Evolutionary conservation across 2,888 invertebrate species (phyloP).

Genomic region (Cyclophora albipunctata): DNA sequence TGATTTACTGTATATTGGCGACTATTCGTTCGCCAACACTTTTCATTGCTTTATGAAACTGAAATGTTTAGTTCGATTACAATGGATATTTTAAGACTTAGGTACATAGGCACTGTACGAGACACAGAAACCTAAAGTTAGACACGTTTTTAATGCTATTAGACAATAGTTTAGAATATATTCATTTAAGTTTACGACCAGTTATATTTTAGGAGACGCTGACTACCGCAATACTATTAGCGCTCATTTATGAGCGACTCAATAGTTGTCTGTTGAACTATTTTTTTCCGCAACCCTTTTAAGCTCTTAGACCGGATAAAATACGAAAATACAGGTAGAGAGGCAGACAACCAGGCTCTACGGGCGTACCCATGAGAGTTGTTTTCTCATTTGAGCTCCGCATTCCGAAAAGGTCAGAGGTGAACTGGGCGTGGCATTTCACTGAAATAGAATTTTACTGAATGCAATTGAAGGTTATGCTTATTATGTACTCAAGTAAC

Average conservation of each 20-base stretch:
- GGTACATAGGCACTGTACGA: too few species aligned
- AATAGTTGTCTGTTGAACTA: slow-evolving; percentile 2
- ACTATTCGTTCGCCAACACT: slow-evolving; percentile 13
- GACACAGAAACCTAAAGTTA: too few species aligned
- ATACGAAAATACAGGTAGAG: slow-evolving; percentile 16
- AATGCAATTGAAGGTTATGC: slow-evolving; percentile 21
- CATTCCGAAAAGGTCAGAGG: slow-evolving; percentile 27
- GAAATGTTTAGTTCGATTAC: too few species aligned
- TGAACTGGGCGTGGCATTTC: slow-evolving; percentile 30
- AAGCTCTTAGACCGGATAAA: slow-evolving; percentile 17
- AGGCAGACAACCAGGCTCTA: slow-evolving; percentile 14
- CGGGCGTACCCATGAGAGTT: slow-evolving; percentile 19
- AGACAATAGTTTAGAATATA: too few species aligned
- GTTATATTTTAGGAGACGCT: too few species aligned
- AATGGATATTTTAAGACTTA: too few species aligned
- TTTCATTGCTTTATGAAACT: too few species aligned
- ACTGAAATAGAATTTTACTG: slow-evolving; percentile 23
- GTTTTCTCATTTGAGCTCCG: slow-evolving; percentile 23
- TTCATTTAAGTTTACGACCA: too few species aligned
- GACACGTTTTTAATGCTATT: too few species aligned
- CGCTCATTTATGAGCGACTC: not conserved
- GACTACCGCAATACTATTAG: too few species aligned
- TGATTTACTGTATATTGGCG: slow-evolving; percentile 52
- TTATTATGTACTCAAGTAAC: slow-evolving; percentile 7
- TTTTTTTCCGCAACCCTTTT: slow-evolving; percentile 19